Percentiles rank a stretch among this genome's conserved stretches.
Conservation (phyloP, 2,888 invertebrate genomes). For the Ormyrus labotus region DNA sequence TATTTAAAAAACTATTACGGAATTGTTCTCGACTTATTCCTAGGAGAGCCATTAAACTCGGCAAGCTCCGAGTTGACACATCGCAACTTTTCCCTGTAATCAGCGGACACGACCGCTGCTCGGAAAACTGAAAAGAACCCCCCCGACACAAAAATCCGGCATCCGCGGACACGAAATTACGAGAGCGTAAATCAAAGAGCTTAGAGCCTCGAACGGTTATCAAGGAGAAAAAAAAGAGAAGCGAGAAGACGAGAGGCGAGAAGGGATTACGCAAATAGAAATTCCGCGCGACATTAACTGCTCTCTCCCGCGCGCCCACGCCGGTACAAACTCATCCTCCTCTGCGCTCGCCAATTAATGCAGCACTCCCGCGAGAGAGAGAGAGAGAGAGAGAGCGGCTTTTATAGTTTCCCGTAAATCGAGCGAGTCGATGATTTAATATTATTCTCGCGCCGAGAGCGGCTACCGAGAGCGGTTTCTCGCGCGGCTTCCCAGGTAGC, state of each 20-base stretch:
- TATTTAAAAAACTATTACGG: too few relatives aligned
- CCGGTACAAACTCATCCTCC: neutral
- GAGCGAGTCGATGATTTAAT: slow-evolving; percentile 29
- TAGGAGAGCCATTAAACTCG: too few relatives aligned
- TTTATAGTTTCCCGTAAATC: neutral
- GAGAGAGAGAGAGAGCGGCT: neutral
- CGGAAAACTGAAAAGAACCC: neutral
- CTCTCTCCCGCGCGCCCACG: neutral
- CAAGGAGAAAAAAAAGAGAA: neutral
- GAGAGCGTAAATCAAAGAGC: neutral
- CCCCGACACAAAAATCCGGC: neutral
- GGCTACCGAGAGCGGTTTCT: neutral
- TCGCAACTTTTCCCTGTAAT: too few relatives aligned
- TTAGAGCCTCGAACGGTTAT: neutral
- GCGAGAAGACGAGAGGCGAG: neutral
- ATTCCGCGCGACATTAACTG: slow-evolving; percentile 15
- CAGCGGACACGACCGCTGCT: neutral
- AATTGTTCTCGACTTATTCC: too few relatives aligned
- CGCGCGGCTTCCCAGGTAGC: neutral
- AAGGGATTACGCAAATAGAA: slow-evolving; percentile 9
- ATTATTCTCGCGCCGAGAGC: slow-evolving; percentile 9
- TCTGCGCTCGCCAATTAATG: neutral
- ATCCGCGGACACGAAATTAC: neutral
- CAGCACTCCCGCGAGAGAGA: neutral
- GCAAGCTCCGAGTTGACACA: too few relatives aligned